Base-by-base conservation (phyloP, 2,113 vertebrate species). In the Chionomys nivalis region DNA sequence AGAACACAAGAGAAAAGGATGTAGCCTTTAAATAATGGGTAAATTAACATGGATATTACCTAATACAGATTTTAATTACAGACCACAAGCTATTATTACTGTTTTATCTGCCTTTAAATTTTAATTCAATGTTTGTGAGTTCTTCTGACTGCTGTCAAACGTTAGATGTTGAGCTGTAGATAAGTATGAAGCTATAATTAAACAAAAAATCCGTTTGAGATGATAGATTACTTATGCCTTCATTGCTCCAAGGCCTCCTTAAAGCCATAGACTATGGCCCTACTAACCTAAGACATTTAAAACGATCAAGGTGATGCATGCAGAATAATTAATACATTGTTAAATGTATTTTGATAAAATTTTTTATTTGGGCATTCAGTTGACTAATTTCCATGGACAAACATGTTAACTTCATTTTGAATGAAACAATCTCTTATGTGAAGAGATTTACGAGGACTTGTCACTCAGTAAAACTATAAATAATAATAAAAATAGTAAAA, bases 41-140 rank as follows among this genome's bases (percentile, higher is more conserved):
- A 86, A 87, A 87, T 95, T 78, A 75, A 83, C 61, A 79, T 85
- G 24, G 26, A 55, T 91, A 39, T 77, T 96, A 81, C 82, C 21
- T 92, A 96, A 36, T 91, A 70, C 0, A 66, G 52, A 44, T 95
- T 94, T 76, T 96, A 92, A 65, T 94, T 86, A 58, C 52, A 89
- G 63, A 77, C 44, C 61, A 70, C 61, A 96, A 76, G 52, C 63
- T 93, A 55, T 78, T 91, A 42, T 75, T 95, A 19, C 73, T 47
- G 44, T 89, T 76, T 19, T 94, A 1, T 86, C 82, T 93, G 33
- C 52, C n/a, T 94, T 93, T 77, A 96, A 78, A 44, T 96, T 97
- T 94, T 96, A 72, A 96, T 94, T 97, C 47, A 97, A 8, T 42
- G 70, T 65, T 92, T 96, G 28, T 1, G 44, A 36, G 94, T 97